phyloP scores from a whole-genome alignment of 2,797 vertebrate species.

The Cirrhinus molitorella region DNA sequence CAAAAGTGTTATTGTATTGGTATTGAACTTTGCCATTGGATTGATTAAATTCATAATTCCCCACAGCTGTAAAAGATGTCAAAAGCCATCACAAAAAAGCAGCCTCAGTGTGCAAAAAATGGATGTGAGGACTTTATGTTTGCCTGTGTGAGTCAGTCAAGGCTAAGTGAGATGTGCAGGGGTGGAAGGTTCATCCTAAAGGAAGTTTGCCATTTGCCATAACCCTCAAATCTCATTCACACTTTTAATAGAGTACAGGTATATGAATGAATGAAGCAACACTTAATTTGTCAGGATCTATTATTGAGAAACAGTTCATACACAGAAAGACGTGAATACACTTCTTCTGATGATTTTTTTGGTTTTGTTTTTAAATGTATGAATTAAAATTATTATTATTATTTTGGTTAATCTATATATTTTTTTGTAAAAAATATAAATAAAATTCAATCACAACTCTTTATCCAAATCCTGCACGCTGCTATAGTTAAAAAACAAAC shows the following conservation, averaged over 20 bases:
- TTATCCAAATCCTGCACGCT: too few species aligned
- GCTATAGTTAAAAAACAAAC: too few species aligned
- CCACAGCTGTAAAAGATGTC: background rate
- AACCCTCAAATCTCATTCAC: background rate
- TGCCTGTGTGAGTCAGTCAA: background rate
- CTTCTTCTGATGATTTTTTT: background rate
- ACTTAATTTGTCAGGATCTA: background rate
- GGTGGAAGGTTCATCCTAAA: background rate
- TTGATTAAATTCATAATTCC: background rate
- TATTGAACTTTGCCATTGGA: background rate
- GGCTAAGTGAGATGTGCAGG: background rate
- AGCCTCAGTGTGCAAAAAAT: background rate
- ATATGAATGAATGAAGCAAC: background rate
- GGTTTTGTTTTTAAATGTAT: too few species aligned
- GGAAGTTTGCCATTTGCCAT: background rate
- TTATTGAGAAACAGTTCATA: too few species aligned
- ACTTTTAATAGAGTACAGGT: background rate
- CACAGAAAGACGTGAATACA: background rate
- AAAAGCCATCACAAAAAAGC: background rate
- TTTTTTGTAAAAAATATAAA: background rate
- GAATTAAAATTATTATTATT: background rate
- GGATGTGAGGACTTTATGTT: background rate
- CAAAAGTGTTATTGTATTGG: background rate
- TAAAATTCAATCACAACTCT: background rate
- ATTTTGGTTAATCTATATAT: background rate